Percentiles rank a stretch among this genome's conserved stretches.
Evolutionary conservation across 2,113 vertebrate genomes (phyloP).

Genomic region (Pantherophis guttatus): DNA sequence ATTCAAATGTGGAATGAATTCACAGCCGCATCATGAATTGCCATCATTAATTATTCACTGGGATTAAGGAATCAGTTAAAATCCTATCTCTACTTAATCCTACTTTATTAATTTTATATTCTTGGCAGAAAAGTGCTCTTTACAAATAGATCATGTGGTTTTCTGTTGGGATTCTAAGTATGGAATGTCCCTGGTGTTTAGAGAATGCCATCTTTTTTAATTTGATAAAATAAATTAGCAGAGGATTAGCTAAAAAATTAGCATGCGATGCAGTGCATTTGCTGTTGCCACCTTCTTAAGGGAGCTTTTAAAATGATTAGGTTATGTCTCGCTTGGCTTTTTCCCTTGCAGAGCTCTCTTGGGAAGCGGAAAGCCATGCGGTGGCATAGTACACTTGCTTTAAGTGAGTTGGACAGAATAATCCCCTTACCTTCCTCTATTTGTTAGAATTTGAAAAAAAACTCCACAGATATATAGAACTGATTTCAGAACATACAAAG

Average conservation of each 20-base stretch:
- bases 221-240: conserved; percentile 79
- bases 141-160: conserved; percentile 69
- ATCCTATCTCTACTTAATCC: conserved; percentile 72
- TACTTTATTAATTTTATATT: conserved; percentile 78
- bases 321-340: neutral
- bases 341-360: conserved; percentile 13
- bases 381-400: neutral
- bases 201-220: conserved; percentile 68
- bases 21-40: conserved; percentile 25
- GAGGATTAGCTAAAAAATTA: conserved; percentile 69
- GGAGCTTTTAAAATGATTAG: conserved; percentile 39
- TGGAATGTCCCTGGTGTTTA: conserved; percentile 68
- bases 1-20: conserved; percentile 26
- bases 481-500: neutral
- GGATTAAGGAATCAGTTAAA: conserved; percentile 76
- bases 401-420: neutral
- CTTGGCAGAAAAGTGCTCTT: conserved; percentile 64
- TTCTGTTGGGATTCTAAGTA: conserved; percentile 62
- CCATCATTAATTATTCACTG: conserved; percentile 61
- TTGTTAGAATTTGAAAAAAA: neutral
- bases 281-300: conserved; percentile 38
- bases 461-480: neutral
- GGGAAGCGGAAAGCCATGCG: neutral
- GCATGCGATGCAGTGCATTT: conserved; percentile 43
- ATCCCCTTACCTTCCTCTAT: neutral